These are phyloP conservation scores for Chrysolina oricalcia DNA, from an alignment of 2,888 invertebrate genomes.

Conservation along the genomic window DNA sequence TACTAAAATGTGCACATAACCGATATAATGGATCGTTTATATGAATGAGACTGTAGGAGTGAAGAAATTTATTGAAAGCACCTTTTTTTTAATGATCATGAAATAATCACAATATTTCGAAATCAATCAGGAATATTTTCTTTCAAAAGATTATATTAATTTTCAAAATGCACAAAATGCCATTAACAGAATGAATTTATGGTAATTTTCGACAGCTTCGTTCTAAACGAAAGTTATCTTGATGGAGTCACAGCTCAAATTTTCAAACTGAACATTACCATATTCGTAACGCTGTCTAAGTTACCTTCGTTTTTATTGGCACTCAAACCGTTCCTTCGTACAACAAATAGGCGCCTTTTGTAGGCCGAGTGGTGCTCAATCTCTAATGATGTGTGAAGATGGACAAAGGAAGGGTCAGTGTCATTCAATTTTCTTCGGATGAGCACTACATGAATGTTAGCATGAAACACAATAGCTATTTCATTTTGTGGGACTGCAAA, in stretches of 20 bases:
- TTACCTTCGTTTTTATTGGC: constrained; percentile 4
- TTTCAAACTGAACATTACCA: background rate
- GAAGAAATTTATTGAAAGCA: too few species aligned
- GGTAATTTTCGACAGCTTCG: too few species aligned
- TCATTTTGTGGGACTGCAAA: background rate
- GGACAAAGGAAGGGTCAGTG: constrained; percentile 31
- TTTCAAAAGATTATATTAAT: too few species aligned
- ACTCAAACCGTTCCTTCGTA: constrained; percentile 27
- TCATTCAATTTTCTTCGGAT: constrained; percentile 23
- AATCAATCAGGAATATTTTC: too few species aligned
- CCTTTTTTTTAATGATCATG: too few species aligned
- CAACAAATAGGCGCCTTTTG: constrained; percentile 26
- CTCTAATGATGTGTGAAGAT: constrained; percentile 30
- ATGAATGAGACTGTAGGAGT: too few species aligned
- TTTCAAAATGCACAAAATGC: too few species aligned
- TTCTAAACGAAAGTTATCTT: background rate
- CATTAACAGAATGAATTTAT: too few species aligned
- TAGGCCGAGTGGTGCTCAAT: constrained; percentile 35
- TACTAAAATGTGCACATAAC: too few species aligned
- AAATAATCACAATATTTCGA: too few species aligned
- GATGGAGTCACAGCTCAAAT: background rate
- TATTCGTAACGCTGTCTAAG: constrained; percentile 4
- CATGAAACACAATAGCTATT: constrained; percentile 4
- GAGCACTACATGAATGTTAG: constrained; percentile 10
- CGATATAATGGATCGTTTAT: too few species aligned